Evolutionary conservation across 2,888 invertebrate genomes (phyloP), one percentile per base, ranked within the genome.

Genomic region (Hyposoter didymator): DNA sequence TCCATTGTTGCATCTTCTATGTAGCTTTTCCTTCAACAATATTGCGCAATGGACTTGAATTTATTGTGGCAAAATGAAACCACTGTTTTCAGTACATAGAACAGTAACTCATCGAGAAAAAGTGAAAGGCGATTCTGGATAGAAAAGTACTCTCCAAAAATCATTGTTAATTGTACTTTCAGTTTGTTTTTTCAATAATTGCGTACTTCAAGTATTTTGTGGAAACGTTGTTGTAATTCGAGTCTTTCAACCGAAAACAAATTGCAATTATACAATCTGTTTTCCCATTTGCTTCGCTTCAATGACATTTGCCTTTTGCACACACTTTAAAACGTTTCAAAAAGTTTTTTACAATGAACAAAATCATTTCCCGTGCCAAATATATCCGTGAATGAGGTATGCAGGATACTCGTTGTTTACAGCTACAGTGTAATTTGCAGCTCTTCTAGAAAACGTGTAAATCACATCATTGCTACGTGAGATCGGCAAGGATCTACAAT

Each of bases 1-100:
- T 81, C 74, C 78, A 78, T 22, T 76, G 64, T 45, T 17, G 45
- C 35, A 17, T 22, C 22, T 70, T 47, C 62, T 66, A 45, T 78
- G 45, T 59, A 17, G 55, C 7, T 74, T 55, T 19, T 55, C 43
- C 74, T 62, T 47, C 10, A 17, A 14, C 72, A 70, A 70, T 73
- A 78, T 47, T 59, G 59, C 43, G 8, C 14, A 76, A 49, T 22
- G n/a, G 10, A 47, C 47, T 22, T 47, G 73, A 70, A 66, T 14
- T 43, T 66, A 22, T 39, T 66, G 49, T 75, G 35, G 39, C 22
- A 1, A 55, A 76, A 80, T 84, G 32, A 45, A 39, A 72, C 70
- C 62, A 35, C 47, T 17, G 67, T 39, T 52, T 66, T 62, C 78
- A 52, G 8, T n/a, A 14, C 17, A 1, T 28, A 14, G 7, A 12